Conservation (phyloP, 2,797 vertebrate genomes). For the Tragopan temminckii region DNA sequence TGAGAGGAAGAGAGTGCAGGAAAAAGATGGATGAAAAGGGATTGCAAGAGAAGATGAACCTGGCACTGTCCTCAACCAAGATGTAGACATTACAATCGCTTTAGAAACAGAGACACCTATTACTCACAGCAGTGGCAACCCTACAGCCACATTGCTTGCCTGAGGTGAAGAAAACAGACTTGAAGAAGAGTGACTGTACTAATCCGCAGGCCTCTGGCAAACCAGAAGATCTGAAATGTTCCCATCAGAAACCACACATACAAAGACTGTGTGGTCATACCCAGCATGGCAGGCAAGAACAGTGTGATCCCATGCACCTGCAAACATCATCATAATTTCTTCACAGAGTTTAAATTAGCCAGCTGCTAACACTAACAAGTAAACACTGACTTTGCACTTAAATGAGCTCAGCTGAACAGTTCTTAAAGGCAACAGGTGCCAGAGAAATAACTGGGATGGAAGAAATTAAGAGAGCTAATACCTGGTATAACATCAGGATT, state of each 20-base stretch:
- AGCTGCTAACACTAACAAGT: not conserved
- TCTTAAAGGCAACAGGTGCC: not conserved
- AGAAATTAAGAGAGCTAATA: constrained; percentile 34
- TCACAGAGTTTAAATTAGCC: not conserved
- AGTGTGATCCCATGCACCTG: not conserved
- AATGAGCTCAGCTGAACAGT: not conserved
- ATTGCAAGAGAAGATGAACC: not conserved
- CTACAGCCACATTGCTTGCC: not conserved
- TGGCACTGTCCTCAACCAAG: not conserved
- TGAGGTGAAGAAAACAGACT: not conserved
- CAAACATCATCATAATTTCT: not conserved
- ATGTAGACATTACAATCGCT: not conserved
- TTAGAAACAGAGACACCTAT: not conserved
- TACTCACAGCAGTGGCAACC: not conserved
- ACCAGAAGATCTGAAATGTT: not conserved
- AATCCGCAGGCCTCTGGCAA: not conserved
- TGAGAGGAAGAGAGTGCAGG: not conserved
- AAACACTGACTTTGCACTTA: not conserved
- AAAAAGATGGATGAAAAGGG: not conserved
- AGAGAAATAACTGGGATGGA: not conserved
- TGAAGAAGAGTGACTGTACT: not conserved
- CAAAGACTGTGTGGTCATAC: not conserved
- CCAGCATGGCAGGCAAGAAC: rapidly evolving
- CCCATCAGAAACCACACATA: not conserved
- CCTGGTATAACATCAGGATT: not conserved